Conservation (phyloP, 2,113 vertebrate genomes). For the Meriones unguiculatus region DNA sequence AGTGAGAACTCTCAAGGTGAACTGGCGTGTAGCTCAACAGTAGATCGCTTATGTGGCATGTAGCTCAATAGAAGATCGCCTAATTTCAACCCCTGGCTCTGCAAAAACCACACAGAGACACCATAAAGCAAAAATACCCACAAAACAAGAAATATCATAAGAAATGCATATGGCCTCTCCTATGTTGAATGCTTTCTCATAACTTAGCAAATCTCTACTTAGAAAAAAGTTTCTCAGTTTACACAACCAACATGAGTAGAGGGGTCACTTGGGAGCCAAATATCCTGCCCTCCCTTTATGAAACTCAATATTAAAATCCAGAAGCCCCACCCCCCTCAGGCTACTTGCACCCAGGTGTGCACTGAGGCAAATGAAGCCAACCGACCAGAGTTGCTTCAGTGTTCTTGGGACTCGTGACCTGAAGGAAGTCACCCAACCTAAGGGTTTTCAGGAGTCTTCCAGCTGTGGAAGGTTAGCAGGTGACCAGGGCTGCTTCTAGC, state of each 20-base stretch:
- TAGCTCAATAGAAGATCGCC: not conserved
- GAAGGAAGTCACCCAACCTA: constrained; percentile 26
- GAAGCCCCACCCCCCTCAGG: not conserved
- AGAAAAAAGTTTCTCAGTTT: not conserved
- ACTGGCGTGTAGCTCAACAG: not conserved
- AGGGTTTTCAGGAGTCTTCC: not conserved
- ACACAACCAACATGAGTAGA: not conserved
- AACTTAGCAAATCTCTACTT: not conserved
- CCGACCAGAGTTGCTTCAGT: not conserved
- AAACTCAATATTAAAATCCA: constrained; percentile 21
- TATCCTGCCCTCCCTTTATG: not conserved
- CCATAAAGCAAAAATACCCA: not conserved
- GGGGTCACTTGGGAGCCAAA: not conserved
- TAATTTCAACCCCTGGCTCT: not conserved
- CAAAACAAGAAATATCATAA: not conserved
- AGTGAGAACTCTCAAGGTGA: not conserved
- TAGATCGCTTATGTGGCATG: not conserved
- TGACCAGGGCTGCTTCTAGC: not conserved
- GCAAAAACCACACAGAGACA: not conserved
- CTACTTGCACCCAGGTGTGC: not conserved
- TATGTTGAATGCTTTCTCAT: not conserved
- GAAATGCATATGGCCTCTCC: not conserved
- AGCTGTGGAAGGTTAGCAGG: not conserved
- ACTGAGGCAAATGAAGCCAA: not conserved
- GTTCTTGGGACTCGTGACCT: constrained; percentile 2